Evolutionary conservation across 2,113 vertebrate genomes (phyloP).

Genomic region (Megalops atlanticus): DNA sequence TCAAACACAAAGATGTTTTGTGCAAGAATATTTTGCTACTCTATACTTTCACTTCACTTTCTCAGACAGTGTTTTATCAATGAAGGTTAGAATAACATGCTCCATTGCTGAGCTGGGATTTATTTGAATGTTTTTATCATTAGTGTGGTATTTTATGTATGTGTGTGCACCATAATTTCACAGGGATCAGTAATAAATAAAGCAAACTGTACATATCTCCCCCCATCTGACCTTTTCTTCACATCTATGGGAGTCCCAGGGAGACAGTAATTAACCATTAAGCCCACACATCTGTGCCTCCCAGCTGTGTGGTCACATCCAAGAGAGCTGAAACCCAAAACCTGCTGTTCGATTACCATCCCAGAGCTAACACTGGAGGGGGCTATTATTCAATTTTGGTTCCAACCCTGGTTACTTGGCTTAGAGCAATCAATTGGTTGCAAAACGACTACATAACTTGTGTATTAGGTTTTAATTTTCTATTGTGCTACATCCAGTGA

Average conservation of each 20-base stretch:
- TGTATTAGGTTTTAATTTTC: background rate
- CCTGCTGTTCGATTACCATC: background rate
- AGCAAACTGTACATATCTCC: background rate
- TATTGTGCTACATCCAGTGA: background rate
- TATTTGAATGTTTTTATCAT: background rate
- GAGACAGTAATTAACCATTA: background rate
- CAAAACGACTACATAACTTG: background rate
- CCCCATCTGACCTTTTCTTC: background rate
- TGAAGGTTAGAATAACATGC: background rate
- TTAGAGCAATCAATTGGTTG: background rate
- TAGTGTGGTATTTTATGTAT: background rate
- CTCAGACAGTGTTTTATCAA: background rate
- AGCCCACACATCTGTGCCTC: background rate
- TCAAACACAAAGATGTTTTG: background rate
- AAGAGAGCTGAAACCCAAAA: background rate
- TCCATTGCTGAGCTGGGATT: slow-evolving; percentile 1
- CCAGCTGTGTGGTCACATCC: background rate
- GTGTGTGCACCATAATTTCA: background rate
- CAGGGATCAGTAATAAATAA: background rate
- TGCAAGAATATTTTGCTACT: background rate
- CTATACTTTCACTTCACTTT: background rate
- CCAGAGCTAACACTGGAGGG: background rate
- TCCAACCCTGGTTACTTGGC: background rate
- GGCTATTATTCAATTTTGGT: background rate
- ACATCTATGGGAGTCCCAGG: no score